Base-by-base conservation (phyloP, 2,113 vertebrate genomes). In the Phalacrocorax brasilianus region DNA sequence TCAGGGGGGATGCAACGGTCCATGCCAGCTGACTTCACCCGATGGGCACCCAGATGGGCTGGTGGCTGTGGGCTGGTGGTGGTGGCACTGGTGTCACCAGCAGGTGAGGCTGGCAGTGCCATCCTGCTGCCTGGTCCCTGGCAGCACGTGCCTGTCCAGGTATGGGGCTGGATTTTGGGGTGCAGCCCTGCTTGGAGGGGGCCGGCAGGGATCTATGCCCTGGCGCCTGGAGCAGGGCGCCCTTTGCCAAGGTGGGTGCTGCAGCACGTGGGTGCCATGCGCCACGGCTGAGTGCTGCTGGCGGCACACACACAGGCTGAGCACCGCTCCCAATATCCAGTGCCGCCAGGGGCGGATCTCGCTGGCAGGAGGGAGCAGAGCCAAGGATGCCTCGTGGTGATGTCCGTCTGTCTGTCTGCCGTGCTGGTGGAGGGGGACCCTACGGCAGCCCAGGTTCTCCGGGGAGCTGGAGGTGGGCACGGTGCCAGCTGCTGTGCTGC, bases 271-370 rank as follows among this genome's bases (percentile, higher is more conserved):
- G 49, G 72, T 91, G 75, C 93, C 88, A 33, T 38, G 68, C 18
- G 19, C 81, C 0, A 0, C 0, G 1, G 40, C 78, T 0, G 0
- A 18, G 50, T 1, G 0, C 82, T 92, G 85, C 66, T 3, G 17
- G 62, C n/a, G 3, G 88, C 71, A 22, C 0, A 6, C 61, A 26
- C 3, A 6, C 52, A 47, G 52, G 75, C 91, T 91, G 80, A 67
- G 89, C 80, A 40, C 59, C 84, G 89, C 86, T 49, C 23, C 49
- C 0, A 9, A 65, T 83, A 53, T 45, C 75, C 91, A 70, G 76
- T 10, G 13, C 59, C 0, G 6, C 83, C 0, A 0, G 40, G 68
- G 91, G 91, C 42, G 68, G 93, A 56, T 91, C 93, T 73, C 9
- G 20, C 91, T 85, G 80, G 83, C 53, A 52, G 85, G 24, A 91